A percentile compares a stretch with the other conserved stretches of the same genome.
Conservation (phyloP, 2,888 invertebrate species). For the Cheiracanthium punctorium region DNA sequence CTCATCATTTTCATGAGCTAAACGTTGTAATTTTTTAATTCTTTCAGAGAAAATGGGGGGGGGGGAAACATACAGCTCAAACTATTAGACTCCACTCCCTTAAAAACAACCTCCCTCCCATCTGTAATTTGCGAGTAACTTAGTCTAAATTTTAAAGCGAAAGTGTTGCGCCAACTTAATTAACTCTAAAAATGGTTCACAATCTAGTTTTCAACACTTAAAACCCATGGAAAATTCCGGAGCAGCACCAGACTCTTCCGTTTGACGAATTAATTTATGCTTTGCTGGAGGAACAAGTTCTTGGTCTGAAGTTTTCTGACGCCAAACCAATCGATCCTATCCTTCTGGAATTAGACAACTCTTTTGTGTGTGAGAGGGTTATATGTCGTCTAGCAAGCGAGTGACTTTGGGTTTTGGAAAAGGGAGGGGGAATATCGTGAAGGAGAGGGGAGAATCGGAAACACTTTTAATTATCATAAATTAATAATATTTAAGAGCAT, state of each 20-base stretch:
- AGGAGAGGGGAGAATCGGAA: background rate
- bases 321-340: background rate
- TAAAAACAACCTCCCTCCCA: no score
- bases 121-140: no score
- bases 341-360: background rate
- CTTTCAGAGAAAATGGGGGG: no score
- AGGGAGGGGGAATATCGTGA: background rate
- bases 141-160: no score
- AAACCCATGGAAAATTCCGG: background rate
- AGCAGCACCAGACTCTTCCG: background rate
- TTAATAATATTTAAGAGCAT: background rate
- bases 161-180: background rate
- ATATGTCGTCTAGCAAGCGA: background rate
- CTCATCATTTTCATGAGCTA: no score
- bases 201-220: background rate
- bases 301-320: slow-evolving; percentile 5
- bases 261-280: slow-evolving; percentile 1
- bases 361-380: background rate
- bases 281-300: background rate
- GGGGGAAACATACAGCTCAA: no score
- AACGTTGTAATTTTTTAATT: no score
- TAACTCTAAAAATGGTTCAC: background rate
- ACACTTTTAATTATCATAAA: background rate
- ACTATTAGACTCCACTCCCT: no score
- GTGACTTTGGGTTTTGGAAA: background rate